phyloP scores from a whole-genome alignment of 1,140 invertebrate genomes.

The Grapholita molesta region DNA sequence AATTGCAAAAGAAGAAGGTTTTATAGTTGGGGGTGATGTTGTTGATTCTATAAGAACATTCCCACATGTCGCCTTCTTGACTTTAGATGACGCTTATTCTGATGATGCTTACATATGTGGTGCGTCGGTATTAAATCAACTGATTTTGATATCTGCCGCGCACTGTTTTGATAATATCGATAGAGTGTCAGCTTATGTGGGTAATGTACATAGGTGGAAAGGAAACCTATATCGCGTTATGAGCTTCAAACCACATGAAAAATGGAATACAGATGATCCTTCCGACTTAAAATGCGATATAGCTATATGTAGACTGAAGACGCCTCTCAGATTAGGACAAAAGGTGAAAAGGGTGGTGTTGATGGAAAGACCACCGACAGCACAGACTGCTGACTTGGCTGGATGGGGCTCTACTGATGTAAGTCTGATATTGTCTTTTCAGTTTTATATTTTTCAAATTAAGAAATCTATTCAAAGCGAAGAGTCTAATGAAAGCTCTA shows the following conservation, averaged over 20 bases:
- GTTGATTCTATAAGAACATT: background rate
- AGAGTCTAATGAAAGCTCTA: background rate
- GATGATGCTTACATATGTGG: constrained; percentile 22
- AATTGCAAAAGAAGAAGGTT: background rate
- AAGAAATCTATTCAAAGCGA: background rate
- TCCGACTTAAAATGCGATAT: background rate
- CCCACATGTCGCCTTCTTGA: constrained; percentile 18
- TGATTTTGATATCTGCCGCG: constrained; percentile 21
- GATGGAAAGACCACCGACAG: background rate
- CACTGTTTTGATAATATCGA: constrained; percentile 20
- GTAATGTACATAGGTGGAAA: background rate
- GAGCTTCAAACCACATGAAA: background rate
- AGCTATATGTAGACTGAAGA: background rate
- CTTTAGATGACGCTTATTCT: constrained; percentile 21
- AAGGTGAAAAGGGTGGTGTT: background rate
- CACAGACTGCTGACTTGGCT: background rate
- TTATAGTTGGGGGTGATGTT: constrained; percentile 9
- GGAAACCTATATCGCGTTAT: background rate
- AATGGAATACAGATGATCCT: background rate
- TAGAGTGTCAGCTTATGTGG: background rate
- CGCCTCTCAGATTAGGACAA: background rate
- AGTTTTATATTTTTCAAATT: background rate
- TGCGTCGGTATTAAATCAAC: constrained; percentile 23
- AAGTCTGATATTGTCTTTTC: background rate
- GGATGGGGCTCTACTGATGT: background rate